Base-by-base conservation (phyloP, 2,113 vertebrate species). In the Meriones unguiculatus region DNA sequence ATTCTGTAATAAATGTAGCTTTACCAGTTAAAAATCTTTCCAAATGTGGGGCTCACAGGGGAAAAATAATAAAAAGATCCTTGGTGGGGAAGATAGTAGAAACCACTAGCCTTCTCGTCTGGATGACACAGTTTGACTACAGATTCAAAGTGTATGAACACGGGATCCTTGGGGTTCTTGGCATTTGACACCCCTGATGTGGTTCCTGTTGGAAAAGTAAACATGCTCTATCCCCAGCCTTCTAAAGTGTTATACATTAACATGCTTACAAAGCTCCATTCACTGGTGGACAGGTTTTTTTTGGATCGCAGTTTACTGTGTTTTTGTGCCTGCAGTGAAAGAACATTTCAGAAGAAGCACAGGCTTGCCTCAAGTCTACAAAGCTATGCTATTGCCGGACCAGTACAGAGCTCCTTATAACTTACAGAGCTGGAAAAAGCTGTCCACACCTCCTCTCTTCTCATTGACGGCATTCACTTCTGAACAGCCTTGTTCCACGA, bases 191-290 rank as follows among this genome's bases (percentile, higher is more conserved):
- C 97, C 89, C 90, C 96, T 97, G 96, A 98, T 98, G 97, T 97
- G 97, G 96, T 97, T 97, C 96, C 95, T 97, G 95, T 96, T 98
- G 96, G 96, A 97, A 97, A 98, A 97, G 96, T 97, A 98, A 98
- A 97, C 96, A 97, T 73, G 81, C 94, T 97, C 92, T 87, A 95
- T 96, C 81, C 94, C 90, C 82, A 92, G 91, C 81, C 93, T 97
- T 97, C 96, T 96, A 95, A 98, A 97, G 95, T 97, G 97, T 98
- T 98, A 96, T 97, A 97, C 96, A 97, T 98, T 98, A 98, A 97
- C 96, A 22, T 77, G 77, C 96, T 97, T 97, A 98, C 96, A 98
- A 97, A 97, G 97, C 94, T 5, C 95, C 96, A 96, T 98, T 98
- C 96, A 98, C 11, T 8, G 90, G 92, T 80, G 88, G 92, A 97